phyloP scores from a whole-genome alignment of 2,888 invertebrate species.

The Agrilus mali region DNA sequence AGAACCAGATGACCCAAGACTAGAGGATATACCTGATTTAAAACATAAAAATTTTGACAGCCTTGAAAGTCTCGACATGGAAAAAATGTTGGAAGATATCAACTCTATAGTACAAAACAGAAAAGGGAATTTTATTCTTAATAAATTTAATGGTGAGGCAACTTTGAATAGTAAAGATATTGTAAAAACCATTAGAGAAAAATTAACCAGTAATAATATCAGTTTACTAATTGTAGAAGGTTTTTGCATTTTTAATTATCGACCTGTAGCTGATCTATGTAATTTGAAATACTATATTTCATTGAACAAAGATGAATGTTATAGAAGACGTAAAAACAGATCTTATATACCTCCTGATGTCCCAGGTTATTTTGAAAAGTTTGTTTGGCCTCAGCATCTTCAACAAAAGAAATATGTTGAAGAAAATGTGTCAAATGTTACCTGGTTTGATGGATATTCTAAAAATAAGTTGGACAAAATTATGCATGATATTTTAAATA shows the following conservation, averaged over 20 bases:
- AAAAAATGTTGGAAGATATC: conserved; percentile 51
- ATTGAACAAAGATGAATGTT: conserved; percentile 55
- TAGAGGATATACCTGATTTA: conserved; percentile 48
- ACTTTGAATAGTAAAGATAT: conserved; percentile 7
- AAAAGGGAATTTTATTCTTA: conserved; percentile 1
- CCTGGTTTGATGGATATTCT: conserved; percentile 20
- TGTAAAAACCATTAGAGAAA: conserved; percentile 6
- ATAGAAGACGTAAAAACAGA: conserved; percentile 44
- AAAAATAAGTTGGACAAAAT: conserved; percentile 18
- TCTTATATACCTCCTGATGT: conserved; percentile 80
- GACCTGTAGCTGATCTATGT: conserved; percentile 52
- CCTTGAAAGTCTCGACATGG: conserved; percentile 59
- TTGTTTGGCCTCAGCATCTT: conserved; percentile 85
- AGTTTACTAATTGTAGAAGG: conserved; percentile 62
- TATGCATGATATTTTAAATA: conserved; percentile 17
- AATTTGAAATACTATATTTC: conserved; percentile 63
- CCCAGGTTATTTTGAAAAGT: conserved; percentile 74
- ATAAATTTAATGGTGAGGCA: neutral
- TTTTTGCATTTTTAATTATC: conserved; percentile 59
- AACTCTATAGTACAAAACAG: conserved; percentile 27
- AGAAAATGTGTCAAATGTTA: conserved; percentile 21
- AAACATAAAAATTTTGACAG: conserved; percentile 68
- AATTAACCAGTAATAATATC: conserved; percentile 14
- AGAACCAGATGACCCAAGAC: conserved; percentile 50
- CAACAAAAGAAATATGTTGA: conserved; percentile 39